These are phyloP conservation scores for Premnoplex brunnescens DNA, from an alignment of 2,797 vertebrate genomes.

Conservation along the genomic window DNA sequence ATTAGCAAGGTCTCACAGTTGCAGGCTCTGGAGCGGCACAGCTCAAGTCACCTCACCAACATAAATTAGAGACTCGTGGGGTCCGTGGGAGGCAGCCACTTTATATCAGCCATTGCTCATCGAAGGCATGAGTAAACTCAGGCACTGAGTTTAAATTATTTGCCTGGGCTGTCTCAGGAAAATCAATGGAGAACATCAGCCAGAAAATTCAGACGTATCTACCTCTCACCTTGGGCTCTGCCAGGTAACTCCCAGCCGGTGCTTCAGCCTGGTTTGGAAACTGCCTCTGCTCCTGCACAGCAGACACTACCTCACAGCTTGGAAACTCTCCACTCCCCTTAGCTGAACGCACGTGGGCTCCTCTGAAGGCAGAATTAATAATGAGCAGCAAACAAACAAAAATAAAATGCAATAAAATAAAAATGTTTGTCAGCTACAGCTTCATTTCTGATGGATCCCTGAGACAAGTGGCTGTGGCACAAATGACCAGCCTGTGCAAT, in stretches of 20 bases:
- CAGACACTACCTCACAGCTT: neutral
- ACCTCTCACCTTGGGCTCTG: neutral
- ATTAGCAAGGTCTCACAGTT: neutral
- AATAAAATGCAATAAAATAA: neutral
- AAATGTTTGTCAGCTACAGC: neutral
- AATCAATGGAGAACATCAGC: neutral
- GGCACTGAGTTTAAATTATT: neutral
- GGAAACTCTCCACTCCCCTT: neutral
- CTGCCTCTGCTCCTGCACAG: neutral
- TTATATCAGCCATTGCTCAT: slow-evolving; percentile 36
- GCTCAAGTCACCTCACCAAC: neutral
- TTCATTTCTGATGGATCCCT: neutral
- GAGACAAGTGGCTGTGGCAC: neutral
- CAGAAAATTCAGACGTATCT: neutral
- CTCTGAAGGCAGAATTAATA: neutral
- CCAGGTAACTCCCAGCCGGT: neutral
- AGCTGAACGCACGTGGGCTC: neutral
- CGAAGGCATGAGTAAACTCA: slow-evolving; percentile 7
- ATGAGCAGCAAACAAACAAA: neutral
- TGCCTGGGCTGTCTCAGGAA: neutral
- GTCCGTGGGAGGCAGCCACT: slow-evolving; percentile 19
- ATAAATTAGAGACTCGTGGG: slow-evolving; percentile 24
- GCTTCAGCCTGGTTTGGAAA: neutral
- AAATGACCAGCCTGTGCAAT: neutral
- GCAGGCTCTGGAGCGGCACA: neutral